Conservation (phyloP, 2,888 invertebrate genomes). For the Plemyria rubiginata region DNA sequence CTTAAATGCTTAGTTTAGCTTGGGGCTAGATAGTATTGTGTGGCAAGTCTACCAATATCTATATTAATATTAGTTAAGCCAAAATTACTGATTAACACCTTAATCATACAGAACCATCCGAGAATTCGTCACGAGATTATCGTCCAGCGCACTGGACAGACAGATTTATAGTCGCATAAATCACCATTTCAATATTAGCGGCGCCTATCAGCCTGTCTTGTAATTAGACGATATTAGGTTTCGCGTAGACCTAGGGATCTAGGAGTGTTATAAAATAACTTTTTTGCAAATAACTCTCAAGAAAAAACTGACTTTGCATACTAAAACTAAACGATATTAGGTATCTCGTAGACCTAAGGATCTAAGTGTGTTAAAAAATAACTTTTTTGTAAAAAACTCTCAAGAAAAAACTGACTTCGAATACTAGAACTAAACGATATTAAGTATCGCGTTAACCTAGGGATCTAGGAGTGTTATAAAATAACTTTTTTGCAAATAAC, state of each 20-base stretch:
- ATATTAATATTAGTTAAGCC: not conserved
- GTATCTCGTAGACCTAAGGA: no score
- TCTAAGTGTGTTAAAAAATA: no score
- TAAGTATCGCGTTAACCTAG: slow-evolving; percentile 13
- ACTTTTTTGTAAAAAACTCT: no score
- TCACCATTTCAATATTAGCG: slow-evolving; percentile 52
- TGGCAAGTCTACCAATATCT: no score
- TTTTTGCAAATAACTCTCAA: no score
- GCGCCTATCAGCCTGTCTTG: slow-evolving; percentile 40
- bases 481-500: no score
- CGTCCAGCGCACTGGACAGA: slow-evolving; percentile 65
- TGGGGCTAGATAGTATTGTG: no score
- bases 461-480: not conserved
- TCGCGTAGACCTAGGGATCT: not conserved
- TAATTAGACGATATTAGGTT: slow-evolving; percentile 39
- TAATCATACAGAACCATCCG: slow-evolving; percentile 20
- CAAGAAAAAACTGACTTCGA: no score
- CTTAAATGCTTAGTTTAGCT: no score
- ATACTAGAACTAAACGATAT: slow-evolving; percentile 40
- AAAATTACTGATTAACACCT: slow-evolving; percentile 24
- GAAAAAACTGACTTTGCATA: no score
- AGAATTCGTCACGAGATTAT: slow-evolving; percentile 61
- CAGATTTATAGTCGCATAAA: slow-evolving; percentile 60
- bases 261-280: not conserved
- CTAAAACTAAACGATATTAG: no score